These are phyloP conservation scores for Drosophila sulfurigaster DNA, from an alignment of 1,140 invertebrate species.

Conservation along the genomic window DNA sequence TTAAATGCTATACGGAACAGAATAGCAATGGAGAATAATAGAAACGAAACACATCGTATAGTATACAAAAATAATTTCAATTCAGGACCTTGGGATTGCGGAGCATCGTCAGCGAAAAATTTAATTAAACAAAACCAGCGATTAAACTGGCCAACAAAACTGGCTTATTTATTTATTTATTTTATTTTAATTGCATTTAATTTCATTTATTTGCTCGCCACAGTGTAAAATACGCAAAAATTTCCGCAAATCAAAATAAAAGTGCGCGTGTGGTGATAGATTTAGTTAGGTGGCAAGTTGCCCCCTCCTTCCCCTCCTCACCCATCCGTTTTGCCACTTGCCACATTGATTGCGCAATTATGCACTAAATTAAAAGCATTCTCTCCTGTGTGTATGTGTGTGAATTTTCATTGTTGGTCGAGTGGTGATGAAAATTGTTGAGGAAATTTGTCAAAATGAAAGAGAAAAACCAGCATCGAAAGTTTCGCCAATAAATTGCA, in stretches of 20 bases:
- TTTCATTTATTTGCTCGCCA: conserved; percentile 44
- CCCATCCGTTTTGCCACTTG: not conserved
- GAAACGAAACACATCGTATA: conserved; percentile 3
- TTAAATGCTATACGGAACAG: conserved; percentile 28
- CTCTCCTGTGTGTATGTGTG: conserved; percentile 5
- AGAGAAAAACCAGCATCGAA: not conserved
- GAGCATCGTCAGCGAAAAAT: conserved; percentile 18
- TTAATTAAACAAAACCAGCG: conserved; percentile 40
- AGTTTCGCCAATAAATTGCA: not conserved
- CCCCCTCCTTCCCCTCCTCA: not conserved
- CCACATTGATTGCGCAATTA: conserved; percentile 55
- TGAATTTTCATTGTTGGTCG: conserved; percentile 30
- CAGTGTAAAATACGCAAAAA: not conserved
- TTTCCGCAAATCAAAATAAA: not conserved
- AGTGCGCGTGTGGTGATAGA: not conserved
- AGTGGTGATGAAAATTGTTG: conserved; percentile 27
- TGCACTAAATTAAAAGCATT: conserved; percentile 55
- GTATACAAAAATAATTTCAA: conserved; percentile 21
- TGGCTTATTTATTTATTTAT: conserved; percentile 55
- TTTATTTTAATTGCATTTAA: conserved; percentile 47
- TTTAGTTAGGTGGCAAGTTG: conserved; percentile 7
- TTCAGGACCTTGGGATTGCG: not conserved
- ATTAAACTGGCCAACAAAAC: conserved; percentile 17
- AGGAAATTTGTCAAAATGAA: conserved; percentile 43
- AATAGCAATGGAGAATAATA: not conserved